Conservation (phyloP, 1,140 invertebrate genomes). For the Procambarus virginalis region DNA sequence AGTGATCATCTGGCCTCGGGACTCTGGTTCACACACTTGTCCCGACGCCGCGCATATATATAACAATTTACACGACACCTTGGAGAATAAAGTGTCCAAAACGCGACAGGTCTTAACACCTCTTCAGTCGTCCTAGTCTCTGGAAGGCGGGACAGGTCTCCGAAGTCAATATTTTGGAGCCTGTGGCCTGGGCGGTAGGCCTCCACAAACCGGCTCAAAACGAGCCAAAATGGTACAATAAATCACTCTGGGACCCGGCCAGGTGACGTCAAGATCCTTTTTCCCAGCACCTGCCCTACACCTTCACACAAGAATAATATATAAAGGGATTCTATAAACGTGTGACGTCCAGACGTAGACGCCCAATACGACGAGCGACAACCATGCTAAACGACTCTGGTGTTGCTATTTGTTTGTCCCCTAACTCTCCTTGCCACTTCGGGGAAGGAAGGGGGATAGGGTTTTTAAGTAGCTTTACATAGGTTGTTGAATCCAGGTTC, state of each 20-base stretch:
- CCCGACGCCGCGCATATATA: not conserved
- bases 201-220: conserved; percentile 44
- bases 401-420: no score
- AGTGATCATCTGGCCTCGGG: not conserved
- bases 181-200: conserved; percentile 1
- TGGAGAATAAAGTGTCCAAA: conserved; percentile 14
- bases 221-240: conserved; percentile 42
- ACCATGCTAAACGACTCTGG: no score
- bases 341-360: no score
- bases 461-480: no score
- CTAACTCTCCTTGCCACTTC: no score
- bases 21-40: conserved; percentile 16
- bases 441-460: no score
- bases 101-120: conserved; percentile 47
- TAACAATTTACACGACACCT: not conserved
- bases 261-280: conserved; percentile 24
- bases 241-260: conserved; percentile 26
- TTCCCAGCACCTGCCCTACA: conserved; percentile 4
- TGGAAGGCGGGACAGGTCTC: not conserved
- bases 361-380: no score
- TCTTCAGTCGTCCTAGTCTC: conserved; percentile 11
- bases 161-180: not conserved
- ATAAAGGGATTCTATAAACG: no score
- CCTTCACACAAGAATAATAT: not conserved
- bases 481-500: no score